Evolutionary conservation across 2,797 vertebrate species (phyloP).

Genomic region (Sebastes nivosus): DNA sequence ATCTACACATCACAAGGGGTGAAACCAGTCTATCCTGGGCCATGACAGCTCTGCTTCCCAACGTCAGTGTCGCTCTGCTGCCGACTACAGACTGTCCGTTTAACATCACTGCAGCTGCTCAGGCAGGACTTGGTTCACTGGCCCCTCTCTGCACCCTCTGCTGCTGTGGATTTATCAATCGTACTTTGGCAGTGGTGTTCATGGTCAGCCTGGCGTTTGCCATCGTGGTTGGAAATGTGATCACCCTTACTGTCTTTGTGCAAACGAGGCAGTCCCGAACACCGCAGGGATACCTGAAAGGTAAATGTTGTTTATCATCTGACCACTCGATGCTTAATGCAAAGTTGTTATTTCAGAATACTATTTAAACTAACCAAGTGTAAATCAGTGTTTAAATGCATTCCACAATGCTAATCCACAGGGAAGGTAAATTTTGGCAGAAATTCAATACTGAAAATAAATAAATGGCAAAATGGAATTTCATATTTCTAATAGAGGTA

Average conservation of each 20-base stretch:
- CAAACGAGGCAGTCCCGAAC: constrained; percentile 83
- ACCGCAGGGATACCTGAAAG: constrained; percentile 87
- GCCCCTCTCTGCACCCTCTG: constrained; percentile 79
- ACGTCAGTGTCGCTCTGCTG: constrained; percentile 55
- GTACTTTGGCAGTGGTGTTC: constrained; percentile 76
- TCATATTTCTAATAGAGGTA: not conserved
- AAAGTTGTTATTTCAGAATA: not conserved
- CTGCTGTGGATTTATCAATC: constrained; percentile 80
- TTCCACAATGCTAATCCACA: not conserved
- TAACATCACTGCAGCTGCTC: constrained; percentile 67
- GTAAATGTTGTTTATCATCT: constrained; percentile 47
- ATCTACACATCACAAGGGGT: constrained; percentile 12
- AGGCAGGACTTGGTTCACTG: constrained; percentile 25
- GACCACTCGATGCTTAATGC: not conserved
- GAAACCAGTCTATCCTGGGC: constrained; percentile 37
- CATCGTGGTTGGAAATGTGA: constrained; percentile 85
- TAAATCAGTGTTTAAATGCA: not conserved
- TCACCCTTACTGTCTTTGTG: constrained; percentile 86
- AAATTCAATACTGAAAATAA: not conserved
- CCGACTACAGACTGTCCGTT: constrained; percentile 39
- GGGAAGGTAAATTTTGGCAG: not conserved
- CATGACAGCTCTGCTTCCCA: constrained; percentile 70
- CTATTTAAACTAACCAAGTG: not conserved
- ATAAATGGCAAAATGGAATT: not conserved
- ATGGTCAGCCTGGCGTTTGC: constrained; percentile 84